Evolutionary conservation across 2,113 vertebrate species (phyloP).

Genomic region (Forbesichthys papilliferus): DNA sequence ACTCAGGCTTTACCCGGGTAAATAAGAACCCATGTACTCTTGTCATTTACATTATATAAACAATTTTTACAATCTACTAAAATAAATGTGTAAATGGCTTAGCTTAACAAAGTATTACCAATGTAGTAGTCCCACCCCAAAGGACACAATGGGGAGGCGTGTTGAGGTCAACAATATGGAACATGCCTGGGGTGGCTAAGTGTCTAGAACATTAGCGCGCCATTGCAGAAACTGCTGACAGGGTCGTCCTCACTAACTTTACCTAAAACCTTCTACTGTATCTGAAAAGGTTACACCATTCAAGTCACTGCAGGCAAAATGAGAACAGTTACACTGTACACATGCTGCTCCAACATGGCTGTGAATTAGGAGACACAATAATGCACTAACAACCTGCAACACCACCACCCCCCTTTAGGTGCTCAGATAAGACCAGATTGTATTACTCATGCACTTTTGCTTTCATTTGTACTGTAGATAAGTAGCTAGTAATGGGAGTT

Average conservation of each 20-base stretch:
- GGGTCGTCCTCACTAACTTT: conserved; percentile 50
- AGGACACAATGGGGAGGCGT: conserved; percentile 59
- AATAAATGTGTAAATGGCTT: conserved; percentile 9
- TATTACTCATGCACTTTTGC: neutral
- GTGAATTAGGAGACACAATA: too few species aligned
- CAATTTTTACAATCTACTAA: too few species aligned
- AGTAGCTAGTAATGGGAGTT: too few species aligned
- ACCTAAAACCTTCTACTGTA: conserved; percentile 35
- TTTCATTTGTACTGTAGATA: too few species aligned
- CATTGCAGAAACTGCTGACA: conserved; percentile 72
- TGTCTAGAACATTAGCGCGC: conserved; percentile 46
- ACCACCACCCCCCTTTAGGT: neutral
- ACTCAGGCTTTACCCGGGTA: too few species aligned
- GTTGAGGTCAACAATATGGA: conserved; percentile 68
- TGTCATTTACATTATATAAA: too few species aligned
- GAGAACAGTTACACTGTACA: neutral
- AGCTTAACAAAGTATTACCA: conserved; percentile 11
- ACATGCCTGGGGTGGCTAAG: conserved; percentile 47
- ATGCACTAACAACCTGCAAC: too few species aligned
- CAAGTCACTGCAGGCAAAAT: conserved; percentile 24
- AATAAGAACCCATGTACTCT: too few species aligned
- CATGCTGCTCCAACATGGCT: neutral
- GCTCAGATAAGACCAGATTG: neutral
- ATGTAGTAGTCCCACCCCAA: conserved; percentile 7
- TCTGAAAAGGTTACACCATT: conserved; percentile 31